Evolutionary conservation across 2,888 invertebrate species (phyloP).

Genomic region (Trissolcus japonicus): DNA sequence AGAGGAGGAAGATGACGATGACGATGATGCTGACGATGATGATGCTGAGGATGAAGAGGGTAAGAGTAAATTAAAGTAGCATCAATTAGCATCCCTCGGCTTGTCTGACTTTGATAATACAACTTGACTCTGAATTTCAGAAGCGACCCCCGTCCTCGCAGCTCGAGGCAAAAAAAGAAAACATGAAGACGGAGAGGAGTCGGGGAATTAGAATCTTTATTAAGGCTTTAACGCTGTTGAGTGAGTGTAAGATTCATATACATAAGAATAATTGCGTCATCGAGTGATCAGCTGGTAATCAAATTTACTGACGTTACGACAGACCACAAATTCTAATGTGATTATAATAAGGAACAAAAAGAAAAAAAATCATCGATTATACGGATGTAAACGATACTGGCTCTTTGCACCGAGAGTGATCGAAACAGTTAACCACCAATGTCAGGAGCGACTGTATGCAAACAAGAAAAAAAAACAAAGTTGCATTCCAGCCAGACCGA

Average conservation of each 20-base stretch:
- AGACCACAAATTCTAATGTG: slow-evolving; percentile 52
- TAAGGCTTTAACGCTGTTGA: slow-evolving; percentile 68
- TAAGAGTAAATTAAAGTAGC: slow-evolving; percentile 8
- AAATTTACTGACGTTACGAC: slow-evolving; percentile 73
- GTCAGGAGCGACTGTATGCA: neutral
- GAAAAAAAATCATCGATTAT: slow-evolving; percentile 59
- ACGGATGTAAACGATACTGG: slow-evolving; percentile 48
- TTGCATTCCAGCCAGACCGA: slow-evolving; percentile 76
- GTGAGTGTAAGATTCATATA: slow-evolving; percentile 74
- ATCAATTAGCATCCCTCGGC: neutral
- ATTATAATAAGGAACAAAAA: slow-evolving; percentile 23
- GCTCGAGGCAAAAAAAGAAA: slow-evolving; percentile 84
- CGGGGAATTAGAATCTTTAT: slow-evolving; percentile 70
- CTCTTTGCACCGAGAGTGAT: slow-evolving; percentile 49
- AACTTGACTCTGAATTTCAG: slow-evolving; percentile 59
- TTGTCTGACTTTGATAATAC: too few relatives aligned
- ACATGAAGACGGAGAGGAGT: slow-evolving; percentile 81
- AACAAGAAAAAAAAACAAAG: slow-evolving; percentile 59
- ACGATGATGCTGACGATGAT: slow-evolving; percentile 78
- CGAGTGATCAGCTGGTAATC: slow-evolving; percentile 74
- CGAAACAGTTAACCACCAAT: slow-evolving; percentile 20
- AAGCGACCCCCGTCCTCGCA: slow-evolving; percentile 77
- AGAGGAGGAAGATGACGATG: slow-evolving; percentile 80
- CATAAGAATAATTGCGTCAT: slow-evolving; percentile 73
- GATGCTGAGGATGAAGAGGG: slow-evolving; percentile 73